Conservation (phyloP, 2,888 invertebrate genomes). For the Gibbula magus region DNA sequence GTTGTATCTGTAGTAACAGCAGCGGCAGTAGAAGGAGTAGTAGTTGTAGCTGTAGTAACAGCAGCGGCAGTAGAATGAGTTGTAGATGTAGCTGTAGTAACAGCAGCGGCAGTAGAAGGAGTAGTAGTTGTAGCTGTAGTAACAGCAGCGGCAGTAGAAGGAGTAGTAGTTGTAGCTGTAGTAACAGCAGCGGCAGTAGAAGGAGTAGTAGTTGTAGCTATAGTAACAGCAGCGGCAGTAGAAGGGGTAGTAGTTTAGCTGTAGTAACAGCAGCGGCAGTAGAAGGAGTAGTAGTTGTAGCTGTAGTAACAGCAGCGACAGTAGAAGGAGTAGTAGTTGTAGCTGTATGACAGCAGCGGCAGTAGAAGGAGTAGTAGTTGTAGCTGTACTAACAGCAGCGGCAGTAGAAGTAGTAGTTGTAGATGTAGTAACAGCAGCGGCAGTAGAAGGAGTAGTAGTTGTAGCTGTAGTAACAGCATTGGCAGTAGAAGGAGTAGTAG, state of each 20-base stretch:
- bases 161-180: constrained; percentile 19
- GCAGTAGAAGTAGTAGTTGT: not conserved
- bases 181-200: too few species aligned
- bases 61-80: not conserved
- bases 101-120: not conserved
- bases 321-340: not conserved
- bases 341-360: too few species aligned
- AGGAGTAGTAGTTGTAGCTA: too few species aligned
- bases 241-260: too few species aligned
- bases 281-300: not conserved
- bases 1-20: not conserved
- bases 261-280: not conserved
- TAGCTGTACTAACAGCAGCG: not conserved
- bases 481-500: not conserved
- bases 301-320: too few species aligned
- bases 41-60: not conserved
- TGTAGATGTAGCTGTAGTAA: not conserved
- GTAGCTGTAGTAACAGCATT: not conserved
- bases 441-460: not conserved
- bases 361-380: not conserved
- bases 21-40: not conserved
- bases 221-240: too few species aligned
- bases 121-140: not conserved
- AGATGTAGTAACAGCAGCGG: not conserved
- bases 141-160: not conserved